phyloP scores from a whole-genome alignment of 2,797 vertebrate genomes.

The Mus spretus region DNA sequence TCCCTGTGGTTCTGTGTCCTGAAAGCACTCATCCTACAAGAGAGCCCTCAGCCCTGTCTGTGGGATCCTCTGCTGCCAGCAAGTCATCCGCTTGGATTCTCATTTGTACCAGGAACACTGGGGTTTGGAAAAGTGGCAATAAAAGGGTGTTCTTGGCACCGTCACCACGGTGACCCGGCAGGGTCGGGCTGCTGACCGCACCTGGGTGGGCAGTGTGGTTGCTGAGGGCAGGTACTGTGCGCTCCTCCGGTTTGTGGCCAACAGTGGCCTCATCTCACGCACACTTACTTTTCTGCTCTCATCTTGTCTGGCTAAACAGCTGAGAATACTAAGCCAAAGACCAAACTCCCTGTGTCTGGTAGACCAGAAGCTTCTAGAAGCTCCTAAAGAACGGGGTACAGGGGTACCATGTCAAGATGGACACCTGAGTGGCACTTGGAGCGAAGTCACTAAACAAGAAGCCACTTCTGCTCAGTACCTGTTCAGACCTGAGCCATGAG shows the following conservation, averaged over 20 bases:
- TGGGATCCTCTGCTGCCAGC: no score
- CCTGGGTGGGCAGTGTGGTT: not conserved
- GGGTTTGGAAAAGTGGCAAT: not conserved
- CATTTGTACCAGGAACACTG: not conserved
- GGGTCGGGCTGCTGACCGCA: not conserved
- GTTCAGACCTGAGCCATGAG: rapidly evolving
- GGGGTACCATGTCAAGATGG: rapidly evolving
- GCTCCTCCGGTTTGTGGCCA: not conserved
- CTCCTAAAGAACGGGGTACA: not conserved
- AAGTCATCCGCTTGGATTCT: not conserved
- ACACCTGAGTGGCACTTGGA: not conserved
- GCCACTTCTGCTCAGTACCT: rapidly evolving
- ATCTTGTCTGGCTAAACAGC: not conserved
- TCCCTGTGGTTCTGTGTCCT: not conserved
- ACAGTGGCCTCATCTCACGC: not conserved
- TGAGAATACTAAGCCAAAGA: not conserved
- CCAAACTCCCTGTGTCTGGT: not conserved
- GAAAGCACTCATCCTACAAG: not conserved
- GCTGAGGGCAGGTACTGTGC: not conserved
- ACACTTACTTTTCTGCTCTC: not conserved
- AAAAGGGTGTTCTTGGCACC: not conserved
- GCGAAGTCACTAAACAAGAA: rapidly evolving
- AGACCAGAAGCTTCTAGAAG: no score
- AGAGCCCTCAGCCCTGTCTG: rapidly evolving
- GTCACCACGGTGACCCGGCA: not conserved